Evolutionary conservation across 1,140 invertebrate species (phyloP), one percentile per base, ranked within the genome.

Genomic region (Copidosoma floridanum): DNA sequence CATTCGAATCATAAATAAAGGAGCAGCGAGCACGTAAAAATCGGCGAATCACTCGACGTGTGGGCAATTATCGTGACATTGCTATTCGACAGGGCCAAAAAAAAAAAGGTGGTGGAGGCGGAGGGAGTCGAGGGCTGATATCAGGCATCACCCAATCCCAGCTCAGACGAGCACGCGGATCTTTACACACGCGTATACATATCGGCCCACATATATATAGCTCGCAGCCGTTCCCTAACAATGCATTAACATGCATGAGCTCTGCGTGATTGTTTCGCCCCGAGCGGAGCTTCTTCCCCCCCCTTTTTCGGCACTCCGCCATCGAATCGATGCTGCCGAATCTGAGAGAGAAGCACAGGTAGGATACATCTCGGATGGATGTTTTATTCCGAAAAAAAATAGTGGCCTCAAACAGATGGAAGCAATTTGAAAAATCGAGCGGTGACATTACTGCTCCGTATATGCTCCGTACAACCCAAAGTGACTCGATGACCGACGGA

Each of bases 161-260:
- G 70, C 66, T 73, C n/a, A n/a, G n/a, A n/a, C n/a, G n/a, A n/a
- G n/a, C n/a, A n/a, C n/a, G n/a, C n/a, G n/a, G n/a, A n/a, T n/a
- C n/a, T n/a, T n/a, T n/a, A n/a, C n/a, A n/a, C 71, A 70, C 74
- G 14, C 14, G 14, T 37, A 37, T 11, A 6, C 40, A 6, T 14
- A 14, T n/a, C n/a, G n/a, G n/a, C n/a, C n/a, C n/a, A n/a, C n/a
- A n/a, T n/a, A n/a, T n/a, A n/a, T 37, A n/a, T 41, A 37, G 43
- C 60, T 48, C 43, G 29, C 59, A 37, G 3, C 16, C 46, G 44
- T 29, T 20, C 48, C 24, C 48, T 55, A 71, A 77, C 77, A 78
- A 77, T 73, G 75, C 77, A 80, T 80, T 80, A 80, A 80, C 78
- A 79, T 80, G 78, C 77, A 80, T 80, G 77, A 79, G 74, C 71